A percentile compares a stretch with the other conserved stretches of the same genome.
Conservation (phyloP, 2,888 invertebrate genomes). For the Drosophila paramelanica region DNA sequence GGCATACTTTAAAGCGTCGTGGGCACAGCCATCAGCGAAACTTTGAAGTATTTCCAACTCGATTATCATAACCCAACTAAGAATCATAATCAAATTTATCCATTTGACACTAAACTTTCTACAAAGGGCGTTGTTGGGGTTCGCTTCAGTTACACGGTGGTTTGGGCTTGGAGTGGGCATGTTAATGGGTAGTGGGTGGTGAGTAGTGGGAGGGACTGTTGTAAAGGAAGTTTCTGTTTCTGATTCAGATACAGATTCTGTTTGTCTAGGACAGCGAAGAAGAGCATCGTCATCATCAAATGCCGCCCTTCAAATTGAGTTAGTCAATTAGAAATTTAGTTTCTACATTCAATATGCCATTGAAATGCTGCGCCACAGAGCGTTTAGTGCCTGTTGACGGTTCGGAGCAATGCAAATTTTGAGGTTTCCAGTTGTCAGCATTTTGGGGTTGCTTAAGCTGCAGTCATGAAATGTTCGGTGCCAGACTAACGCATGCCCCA, state of each 20-base stretch:
- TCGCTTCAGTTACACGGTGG: neutral
- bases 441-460: conserved; percentile 18
- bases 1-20: conserved; percentile 24
- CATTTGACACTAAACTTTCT: conserved; percentile 78
- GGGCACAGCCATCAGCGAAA: conserved; percentile 47
- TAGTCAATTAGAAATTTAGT: conserved; percentile 77
- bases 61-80: conserved; percentile 78
- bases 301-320: conserved; percentile 62
- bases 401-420: conserved; percentile 52
- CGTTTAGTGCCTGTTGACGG: conserved; percentile 28
- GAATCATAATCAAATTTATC: conserved; percentile 75
- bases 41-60: conserved; percentile 78
- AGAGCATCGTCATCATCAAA: conserved; percentile 42
- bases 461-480: conserved; percentile 7
- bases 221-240: conserved; percentile 21
- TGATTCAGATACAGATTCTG: conserved; percentile 20
- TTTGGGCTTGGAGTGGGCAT: neutral
- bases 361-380: conserved; percentile 35
- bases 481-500: conserved; percentile 14
- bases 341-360: conserved; percentile 63
- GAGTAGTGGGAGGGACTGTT: neutral
- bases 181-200: neutral
- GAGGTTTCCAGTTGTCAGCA: conserved; percentile 52
- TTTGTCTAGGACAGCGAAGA: conserved; percentile 37
- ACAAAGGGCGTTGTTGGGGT: conserved; percentile 12